Evolutionary conservation across 2,888 invertebrate species (phyloP).

Genomic region (Branchellion lobata): DNA sequence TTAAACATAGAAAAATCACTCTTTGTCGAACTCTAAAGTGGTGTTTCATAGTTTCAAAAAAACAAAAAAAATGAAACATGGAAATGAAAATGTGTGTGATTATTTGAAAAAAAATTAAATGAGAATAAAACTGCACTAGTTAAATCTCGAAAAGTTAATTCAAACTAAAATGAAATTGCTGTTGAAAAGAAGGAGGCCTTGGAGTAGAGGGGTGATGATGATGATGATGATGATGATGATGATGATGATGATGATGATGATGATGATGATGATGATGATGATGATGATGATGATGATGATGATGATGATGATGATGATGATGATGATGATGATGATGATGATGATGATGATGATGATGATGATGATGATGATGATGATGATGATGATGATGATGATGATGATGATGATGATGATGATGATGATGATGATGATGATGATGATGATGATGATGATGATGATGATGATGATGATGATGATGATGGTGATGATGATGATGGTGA

Average conservation of each 20-base stretch:
- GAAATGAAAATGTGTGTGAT: too few relatives aligned
- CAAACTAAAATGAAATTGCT: too few relatives aligned
- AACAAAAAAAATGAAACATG: too few relatives aligned
- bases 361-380: constrained; percentile 43
- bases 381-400: constrained; percentile 42
- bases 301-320: constrained; percentile 28
- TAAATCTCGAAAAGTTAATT: too few relatives aligned
- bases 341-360: constrained; percentile 40
- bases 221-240: constrained; percentile 27
- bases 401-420: constrained; percentile 44
- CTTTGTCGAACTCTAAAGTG: too few relatives aligned
- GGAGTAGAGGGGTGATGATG: too few relatives aligned
- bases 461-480: constrained; percentile 36
- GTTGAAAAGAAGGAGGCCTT: too few relatives aligned
- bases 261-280: constrained; percentile 35
- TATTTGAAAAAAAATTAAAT: too few relatives aligned
- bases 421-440: constrained; percentile 43
- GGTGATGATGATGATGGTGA: constrained; percentile 34
- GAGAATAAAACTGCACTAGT: too few relatives aligned
- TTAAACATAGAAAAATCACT: too few relatives aligned
- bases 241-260: constrained; percentile 30
- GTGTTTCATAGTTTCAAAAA: too few relatives aligned
- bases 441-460: constrained; percentile 25
- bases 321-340: constrained; percentile 16
- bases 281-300: constrained; percentile 32